Base-by-base conservation (phyloP, 53 echinoderm and acorn worm genomes). In the Arbacia lixula region DNA sequence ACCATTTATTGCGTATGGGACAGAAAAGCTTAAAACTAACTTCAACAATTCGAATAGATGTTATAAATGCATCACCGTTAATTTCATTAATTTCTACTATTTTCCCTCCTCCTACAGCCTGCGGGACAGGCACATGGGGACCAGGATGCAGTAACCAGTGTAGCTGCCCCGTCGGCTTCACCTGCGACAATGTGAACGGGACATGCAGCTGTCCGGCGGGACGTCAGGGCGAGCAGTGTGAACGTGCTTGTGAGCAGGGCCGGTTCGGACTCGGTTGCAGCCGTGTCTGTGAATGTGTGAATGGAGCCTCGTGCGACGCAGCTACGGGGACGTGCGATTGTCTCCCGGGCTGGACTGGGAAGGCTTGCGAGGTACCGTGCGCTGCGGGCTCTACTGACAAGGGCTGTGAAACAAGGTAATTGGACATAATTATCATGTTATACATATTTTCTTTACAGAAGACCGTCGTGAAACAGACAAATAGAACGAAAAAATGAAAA, bases 281-380 rank as follows among this genome's bases (percentile, higher is more conserved):
- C 2, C 26, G 43, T 28, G 61, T 60, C 9, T 79, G 79, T 35
- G 6, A 30, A 12, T 79, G 79, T 41, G 0, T 40, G 61, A 60
- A 58, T 30, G 79, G 41, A 19, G 79, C 84, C 6, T 42, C 76
- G 2, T 89, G 89, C 41, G 89, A 89, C 67, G 53, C 56, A 1
- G 55, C 67, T 6, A 65, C 65, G n/a, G 84, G 84, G 66, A 53
- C 53, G 2, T 89, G 89, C 36, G 75, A 54, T 14, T 89, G 89
- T 43, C 84, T 52, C n/a, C 84, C 75, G 5, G 89, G 89, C 28
- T 89, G 89, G 89, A 53, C 42, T 27, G 89, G 88, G n/a, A 62
- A 62, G 27, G 30, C 64, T 3, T 88, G 88, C 42, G 64, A 88
- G 22, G 28, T 63, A 6, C 25, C 32, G 2, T 88, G 88, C 55